These are phyloP conservation scores for Rhinichthys osculus DNA, from an alignment of 2,797 vertebrate species.

Conservation along the genomic window DNA sequence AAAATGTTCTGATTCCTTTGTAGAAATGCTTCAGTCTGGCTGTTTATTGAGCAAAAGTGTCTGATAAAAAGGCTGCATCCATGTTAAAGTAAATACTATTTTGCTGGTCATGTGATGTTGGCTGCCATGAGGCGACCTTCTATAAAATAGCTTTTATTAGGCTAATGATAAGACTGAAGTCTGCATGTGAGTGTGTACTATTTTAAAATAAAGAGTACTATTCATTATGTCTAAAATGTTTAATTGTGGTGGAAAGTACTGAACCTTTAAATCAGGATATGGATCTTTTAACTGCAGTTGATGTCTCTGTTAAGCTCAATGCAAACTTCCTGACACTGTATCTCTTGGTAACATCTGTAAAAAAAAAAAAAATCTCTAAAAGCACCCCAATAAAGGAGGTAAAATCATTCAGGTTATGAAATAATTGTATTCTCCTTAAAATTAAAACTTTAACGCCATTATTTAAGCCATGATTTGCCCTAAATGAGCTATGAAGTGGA, in stretches of 20 bases:
- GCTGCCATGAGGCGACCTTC: no score
- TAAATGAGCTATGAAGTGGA: conserved; percentile 34
- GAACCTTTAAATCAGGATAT: background rate
- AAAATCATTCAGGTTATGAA: conserved; percentile 1
- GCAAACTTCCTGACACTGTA: background rate
- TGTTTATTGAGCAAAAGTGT: background rate
- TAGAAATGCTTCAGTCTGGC: background rate
- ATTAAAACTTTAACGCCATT: conserved; percentile 11
- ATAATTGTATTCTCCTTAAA: background rate
- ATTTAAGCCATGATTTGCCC: background rate
- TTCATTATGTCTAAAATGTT: background rate
- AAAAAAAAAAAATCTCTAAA: background rate
- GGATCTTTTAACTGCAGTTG: background rate
- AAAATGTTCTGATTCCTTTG: background rate
- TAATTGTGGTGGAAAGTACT: background rate
- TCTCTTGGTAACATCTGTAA: background rate
- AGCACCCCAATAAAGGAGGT: background rate
- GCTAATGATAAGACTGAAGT: background rate
- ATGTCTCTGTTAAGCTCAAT: background rate
- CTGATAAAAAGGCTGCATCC: no score
- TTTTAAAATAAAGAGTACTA: background rate
- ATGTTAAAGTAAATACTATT: no score
- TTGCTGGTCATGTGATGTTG: background rate
- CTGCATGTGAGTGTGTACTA: background rate
- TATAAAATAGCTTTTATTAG: background rate